Conservation (phyloP, 2,888 invertebrate species). For the Acronicta alni region DNA sequence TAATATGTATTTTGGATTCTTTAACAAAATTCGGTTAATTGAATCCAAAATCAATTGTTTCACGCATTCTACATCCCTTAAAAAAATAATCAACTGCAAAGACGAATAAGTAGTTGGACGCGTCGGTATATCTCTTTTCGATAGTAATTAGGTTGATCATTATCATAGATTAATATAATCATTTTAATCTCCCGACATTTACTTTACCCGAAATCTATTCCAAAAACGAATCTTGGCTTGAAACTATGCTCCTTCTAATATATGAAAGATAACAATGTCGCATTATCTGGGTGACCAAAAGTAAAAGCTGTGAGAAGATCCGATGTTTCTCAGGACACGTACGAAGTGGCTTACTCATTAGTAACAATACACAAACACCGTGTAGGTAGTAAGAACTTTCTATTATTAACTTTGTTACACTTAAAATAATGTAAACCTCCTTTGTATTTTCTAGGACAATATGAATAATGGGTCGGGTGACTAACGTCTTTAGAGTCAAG, state of each 20-base stretch:
- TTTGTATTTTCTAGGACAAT: background rate
- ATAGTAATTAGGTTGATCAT: no score
- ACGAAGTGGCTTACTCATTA: background rate
- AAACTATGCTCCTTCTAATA: background rate
- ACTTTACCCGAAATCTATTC: no score
- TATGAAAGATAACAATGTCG: background rate
- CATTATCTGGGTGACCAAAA: background rate
- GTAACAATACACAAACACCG: constrained; percentile 1
- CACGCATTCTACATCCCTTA: constrained; percentile 12
- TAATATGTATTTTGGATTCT: no score
- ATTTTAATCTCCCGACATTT: no score
- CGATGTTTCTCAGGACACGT: background rate
- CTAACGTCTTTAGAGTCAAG: constrained; percentile 21
- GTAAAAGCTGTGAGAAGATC: constrained; percentile 2
- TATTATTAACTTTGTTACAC: constrained; percentile 2
- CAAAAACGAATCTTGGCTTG: no score
- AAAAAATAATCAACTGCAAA: background rate
- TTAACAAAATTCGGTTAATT: no score
- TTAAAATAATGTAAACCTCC: constrained; percentile 1
- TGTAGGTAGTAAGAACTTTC: constrained; percentile 1
- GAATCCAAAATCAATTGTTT: no score
- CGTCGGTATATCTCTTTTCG: no score
- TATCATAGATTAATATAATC: no score
- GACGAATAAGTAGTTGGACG: no score
- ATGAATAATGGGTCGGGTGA: background rate